Evolutionary conservation across 1,140 invertebrate species (phyloP).

Genomic region (Vanessa tameamea): DNA sequence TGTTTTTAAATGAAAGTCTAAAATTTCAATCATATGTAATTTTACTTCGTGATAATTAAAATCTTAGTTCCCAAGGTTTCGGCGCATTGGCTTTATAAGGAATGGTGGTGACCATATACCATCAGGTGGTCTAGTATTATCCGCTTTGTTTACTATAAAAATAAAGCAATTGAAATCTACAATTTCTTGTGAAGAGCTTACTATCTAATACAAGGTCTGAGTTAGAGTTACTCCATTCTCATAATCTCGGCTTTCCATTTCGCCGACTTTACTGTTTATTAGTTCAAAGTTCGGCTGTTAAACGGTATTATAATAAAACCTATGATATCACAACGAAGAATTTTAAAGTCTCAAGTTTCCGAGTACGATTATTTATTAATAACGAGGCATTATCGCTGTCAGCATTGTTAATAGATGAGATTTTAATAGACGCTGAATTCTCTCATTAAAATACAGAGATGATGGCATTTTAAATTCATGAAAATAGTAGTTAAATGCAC

Average conservation of each 20-base stretch:
- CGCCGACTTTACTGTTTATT: constrained; percentile 2
- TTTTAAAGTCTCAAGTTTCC: not conserved
- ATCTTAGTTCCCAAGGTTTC: too few relatives aligned
- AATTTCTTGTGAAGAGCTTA: not conserved
- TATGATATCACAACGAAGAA: not conserved
- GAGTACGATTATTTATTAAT: not conserved
- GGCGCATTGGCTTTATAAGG: too few relatives aligned
- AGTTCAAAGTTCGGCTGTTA: constrained; percentile 7
- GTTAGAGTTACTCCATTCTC: not conserved
- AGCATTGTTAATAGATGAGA: not conserved
- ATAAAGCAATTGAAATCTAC: too few relatives aligned
- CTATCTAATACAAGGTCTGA: not conserved
- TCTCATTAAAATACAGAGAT: too few relatives aligned
- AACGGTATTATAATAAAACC: not conserved
- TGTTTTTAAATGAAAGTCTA: too few relatives aligned
- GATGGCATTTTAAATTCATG: too few relatives aligned
- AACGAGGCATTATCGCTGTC: not conserved
- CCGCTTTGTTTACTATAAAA: too few relatives aligned
- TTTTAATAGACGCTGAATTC: not conserved
- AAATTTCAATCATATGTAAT: too few relatives aligned
- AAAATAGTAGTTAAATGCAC: too few relatives aligned
- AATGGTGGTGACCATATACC: too few relatives aligned
- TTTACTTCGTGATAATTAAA: too few relatives aligned
- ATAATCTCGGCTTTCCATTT: constrained; percentile 8
- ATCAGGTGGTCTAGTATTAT: too few relatives aligned